phyloP scores from a whole-genome alignment of 2,888 invertebrate species.

The Diarsia dahlii region DNA sequence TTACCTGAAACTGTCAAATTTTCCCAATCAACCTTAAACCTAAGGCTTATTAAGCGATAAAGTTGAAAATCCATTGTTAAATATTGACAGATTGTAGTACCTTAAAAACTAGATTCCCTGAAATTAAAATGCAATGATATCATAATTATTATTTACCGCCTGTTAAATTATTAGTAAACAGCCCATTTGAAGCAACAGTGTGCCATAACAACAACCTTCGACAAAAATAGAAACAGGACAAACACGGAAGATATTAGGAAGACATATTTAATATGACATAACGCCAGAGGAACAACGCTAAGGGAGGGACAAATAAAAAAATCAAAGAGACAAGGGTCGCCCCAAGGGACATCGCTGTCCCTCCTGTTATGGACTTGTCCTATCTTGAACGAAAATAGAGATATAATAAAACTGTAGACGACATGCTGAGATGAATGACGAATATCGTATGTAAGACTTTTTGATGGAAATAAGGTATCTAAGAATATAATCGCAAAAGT shows the following conservation, averaged over 20 bases:
- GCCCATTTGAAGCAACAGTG: background rate
- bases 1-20: too few relatives aligned
- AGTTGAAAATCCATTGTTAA: too few relatives aligned
- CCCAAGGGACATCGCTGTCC: constrained; percentile 47
- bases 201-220: background rate
- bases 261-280: constrained; percentile 56
- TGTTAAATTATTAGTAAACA: background rate
- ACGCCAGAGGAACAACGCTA: constrained; percentile 38
- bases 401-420: constrained; percentile 57
- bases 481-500: background rate
- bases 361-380: constrained; percentile 48
- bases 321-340: constrained; percentile 65
- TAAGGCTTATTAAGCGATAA: too few relatives aligned
- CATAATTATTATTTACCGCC: background rate
- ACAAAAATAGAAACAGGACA: constrained; percentile 23
- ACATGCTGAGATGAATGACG: constrained; percentile 44
- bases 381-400: constrained; percentile 33
- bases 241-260: constrained; percentile 36
- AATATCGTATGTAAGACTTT: constrained; percentile 33
- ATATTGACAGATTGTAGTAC: too few relatives aligned
- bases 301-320: constrained; percentile 63
- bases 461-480: constrained; percentile 21
- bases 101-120: too few relatives aligned
- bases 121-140: too few relatives aligned
- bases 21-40: too few relatives aligned